Base-by-base conservation (phyloP, 2,113 vertebrate species). In the Gobio gobio region DNA sequence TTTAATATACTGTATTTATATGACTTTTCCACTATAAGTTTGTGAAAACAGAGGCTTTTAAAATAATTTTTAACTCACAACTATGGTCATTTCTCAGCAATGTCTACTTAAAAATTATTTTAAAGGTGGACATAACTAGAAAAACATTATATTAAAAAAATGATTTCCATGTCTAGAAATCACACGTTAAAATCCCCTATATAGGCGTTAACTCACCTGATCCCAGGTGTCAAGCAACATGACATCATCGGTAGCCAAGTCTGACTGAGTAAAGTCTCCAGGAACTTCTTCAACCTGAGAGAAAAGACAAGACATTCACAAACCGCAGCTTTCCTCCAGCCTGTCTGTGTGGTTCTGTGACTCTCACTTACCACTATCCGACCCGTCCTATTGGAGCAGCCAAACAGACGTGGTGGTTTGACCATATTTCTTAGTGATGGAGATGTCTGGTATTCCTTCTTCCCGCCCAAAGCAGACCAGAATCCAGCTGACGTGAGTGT, bases 371-470 rank as follows among this genome's bases (percentile, higher is more conserved):
- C 95, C 0, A 84, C 82, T n/a, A 95, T 90, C 36, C 89, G 89
- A 45, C 94, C 95, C 4, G 91, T 94, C 88, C 94, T 95, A 90
- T 96, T 96, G 68, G 95, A 95, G 78, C 94, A 95, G 45, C 83
- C 93, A 26, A 94, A 96, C 87, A 95, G 91, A 22, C 94, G 89
- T 36, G 94, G 91, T 22, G 83, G 86, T 24, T 51, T 90, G 26
- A 93, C 10, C 0, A 5, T 47, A 0, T 49, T 89, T 88, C 86
- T 88, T 78, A 95, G 90, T 45, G 76, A 43, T 76, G 33, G 70
- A 29, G 95, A 95, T 20, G 89, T 93, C 89, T 95, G 95, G 82
- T 95, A 95, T 0, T 87, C 83, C 54, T 89, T 89, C 89, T 95
- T 94, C 0, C 95, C 95, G 40, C 94, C 94, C 81, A 96, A 81